Evolutionary conservation across 2,113 vertebrate species (phyloP).

Genomic region (Pycnonotus jocosus): DNA sequence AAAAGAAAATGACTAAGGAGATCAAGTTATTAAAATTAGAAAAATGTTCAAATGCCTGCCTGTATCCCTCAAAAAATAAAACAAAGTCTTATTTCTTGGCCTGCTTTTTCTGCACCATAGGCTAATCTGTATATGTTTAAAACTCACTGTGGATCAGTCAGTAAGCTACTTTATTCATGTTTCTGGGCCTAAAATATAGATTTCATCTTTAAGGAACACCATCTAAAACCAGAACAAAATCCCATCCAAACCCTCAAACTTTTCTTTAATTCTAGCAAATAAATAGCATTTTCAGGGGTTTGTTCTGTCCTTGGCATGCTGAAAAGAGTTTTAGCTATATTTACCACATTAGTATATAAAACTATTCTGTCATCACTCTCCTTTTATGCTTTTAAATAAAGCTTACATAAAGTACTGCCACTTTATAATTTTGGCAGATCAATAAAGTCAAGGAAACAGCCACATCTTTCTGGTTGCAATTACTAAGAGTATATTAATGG

Average conservation of each 20-base stretch:
- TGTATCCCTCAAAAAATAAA: neutral
- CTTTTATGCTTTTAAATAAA: conserved; percentile 58
- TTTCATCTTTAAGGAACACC: neutral
- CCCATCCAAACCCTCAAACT: neutral
- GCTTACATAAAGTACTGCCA: conserved; percentile 40
- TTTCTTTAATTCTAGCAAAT: neutral
- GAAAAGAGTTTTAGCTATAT: conserved; percentile 35
- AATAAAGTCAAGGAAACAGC: conserved; percentile 34
- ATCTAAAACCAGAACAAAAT: neutral
- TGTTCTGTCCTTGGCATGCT: conserved; percentile 13
- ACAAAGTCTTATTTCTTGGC: neutral
- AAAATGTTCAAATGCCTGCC: neutral
- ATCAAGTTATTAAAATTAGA: neutral
- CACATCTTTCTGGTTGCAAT: conserved; percentile 20
- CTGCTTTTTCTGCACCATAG: neutral
- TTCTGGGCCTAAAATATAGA: neutral
- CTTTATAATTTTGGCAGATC: conserved; percentile 34
- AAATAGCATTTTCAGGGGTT: conserved; percentile 9
- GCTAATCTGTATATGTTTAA: neutral
- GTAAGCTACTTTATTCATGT: neutral
- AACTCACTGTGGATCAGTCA: neutral
- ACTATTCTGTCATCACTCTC: conserved; percentile 39
- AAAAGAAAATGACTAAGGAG: neutral
- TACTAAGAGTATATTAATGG: conserved; percentile 12
- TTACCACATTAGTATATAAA: conserved; percentile 38